Percentiles rank a stretch among this genome's conserved stretches.
phyloP scores from a whole-genome alignment of 1,140 invertebrate genomes.

The Grapholita molesta region DNA sequence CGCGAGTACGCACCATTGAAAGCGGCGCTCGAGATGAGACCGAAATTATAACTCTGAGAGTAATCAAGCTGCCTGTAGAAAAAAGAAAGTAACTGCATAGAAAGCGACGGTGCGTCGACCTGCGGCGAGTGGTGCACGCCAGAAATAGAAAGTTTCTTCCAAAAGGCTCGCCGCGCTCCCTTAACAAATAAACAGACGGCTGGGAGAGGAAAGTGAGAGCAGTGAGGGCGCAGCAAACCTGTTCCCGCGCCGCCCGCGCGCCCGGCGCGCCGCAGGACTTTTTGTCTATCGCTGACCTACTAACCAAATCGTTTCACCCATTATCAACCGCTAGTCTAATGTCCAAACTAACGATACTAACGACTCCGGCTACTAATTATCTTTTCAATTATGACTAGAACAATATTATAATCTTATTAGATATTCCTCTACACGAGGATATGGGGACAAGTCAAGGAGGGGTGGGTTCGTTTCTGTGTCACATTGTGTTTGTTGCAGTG shows the following conservation, averaged over 20 bases:
- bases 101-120: constrained; percentile 66
- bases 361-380: constrained; percentile 27
- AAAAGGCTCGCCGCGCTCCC: constrained; percentile 57
- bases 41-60: constrained; percentile 32
- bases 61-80: constrained; percentile 44
- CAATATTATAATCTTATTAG: constrained; percentile 14
- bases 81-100: constrained; percentile 71
- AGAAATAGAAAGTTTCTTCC: constrained; percentile 74
- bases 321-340: constrained; percentile 35
- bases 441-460: not conserved
- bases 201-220: constrained; percentile 68
- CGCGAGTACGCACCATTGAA: constrained; percentile 24
- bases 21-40: constrained; percentile 41
- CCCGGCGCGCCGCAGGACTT: constrained; percentile 29
- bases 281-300: constrained; percentile 59
- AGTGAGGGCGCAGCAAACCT: constrained; percentile 52
- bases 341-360: constrained; percentile 13
- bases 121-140: constrained; percentile 53
- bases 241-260: constrained; percentile 42
- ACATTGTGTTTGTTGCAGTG: constrained; percentile 25
- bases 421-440: not conserved
- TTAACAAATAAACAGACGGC: constrained; percentile 70
- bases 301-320: constrained; percentile 50
- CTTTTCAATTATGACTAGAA: constrained; percentile 25
- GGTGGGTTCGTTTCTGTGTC: constrained; percentile 12